Conservation (phyloP, 2,888 invertebrate species). For the Cartodere bifasciata region DNA sequence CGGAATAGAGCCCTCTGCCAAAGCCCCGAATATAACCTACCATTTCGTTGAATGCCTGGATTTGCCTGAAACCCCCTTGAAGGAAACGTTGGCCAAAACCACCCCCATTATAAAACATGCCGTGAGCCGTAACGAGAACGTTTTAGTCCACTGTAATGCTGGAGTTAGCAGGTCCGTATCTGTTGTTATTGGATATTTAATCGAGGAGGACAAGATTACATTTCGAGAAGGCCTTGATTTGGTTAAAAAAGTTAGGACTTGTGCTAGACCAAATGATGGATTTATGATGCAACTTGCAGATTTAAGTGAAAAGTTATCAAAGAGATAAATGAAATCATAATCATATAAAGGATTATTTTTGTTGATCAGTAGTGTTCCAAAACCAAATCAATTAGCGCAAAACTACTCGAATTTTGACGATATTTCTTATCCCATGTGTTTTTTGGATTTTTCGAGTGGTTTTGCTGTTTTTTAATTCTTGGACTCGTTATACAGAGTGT, state of each 20-base stretch:
- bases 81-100: slow-evolving; percentile 39
- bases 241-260: slow-evolving; percentile 54
- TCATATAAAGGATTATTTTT: too few species aligned
- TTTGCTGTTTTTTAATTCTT: too few species aligned
- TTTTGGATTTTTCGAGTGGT: too few species aligned
- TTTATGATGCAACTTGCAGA: slow-evolving; percentile 56
- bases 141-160: slow-evolving; percentile 85
- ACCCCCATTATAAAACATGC: slow-evolving; percentile 51
- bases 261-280: slow-evolving; percentile 69
- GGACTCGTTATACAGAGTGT: too few species aligned
- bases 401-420: too few species aligned
- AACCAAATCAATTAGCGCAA: too few species aligned
- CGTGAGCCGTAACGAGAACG: slow-evolving; percentile 28
- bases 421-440: too few species aligned
- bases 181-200: slow-evolving; percentile 70
- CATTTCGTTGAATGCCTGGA: slow-evolving; percentile 58
- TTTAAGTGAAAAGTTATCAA: too few species aligned
- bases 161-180: slow-evolving; percentile 78
- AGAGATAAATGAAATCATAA: too few species aligned
- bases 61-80: slow-evolving; percentile 55
- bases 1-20: slow-evolving; percentile 46
- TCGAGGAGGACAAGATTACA: slow-evolving; percentile 42
- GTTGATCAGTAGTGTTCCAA: too few species aligned
- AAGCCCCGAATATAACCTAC: slow-evolving; percentile 34
- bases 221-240: slow-evolving; percentile 52